Percentiles rank a stretch among this genome's conserved stretches.
Evolutionary conservation across 2,113 vertebrate genomes (phyloP).

Genomic region (Coptodon bakossiorum): DNA sequence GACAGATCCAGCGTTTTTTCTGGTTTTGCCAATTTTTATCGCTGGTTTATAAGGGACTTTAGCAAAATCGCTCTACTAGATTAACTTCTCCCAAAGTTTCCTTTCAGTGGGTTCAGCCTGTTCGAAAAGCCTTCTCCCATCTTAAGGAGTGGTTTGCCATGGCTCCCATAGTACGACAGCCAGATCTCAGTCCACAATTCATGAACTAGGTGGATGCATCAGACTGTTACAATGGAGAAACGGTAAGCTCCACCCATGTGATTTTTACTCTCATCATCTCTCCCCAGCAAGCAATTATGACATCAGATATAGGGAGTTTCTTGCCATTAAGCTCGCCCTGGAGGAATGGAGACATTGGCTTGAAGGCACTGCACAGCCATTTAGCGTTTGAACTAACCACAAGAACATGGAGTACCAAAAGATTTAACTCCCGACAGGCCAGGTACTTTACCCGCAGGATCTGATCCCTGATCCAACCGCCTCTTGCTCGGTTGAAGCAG

Average conservation of each 20-base stretch:
- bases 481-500: not conserved
- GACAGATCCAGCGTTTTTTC: not conserved
- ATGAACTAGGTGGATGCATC: not conserved
- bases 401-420: not conserved
- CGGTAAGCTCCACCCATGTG: not conserved
- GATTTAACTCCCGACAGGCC: not conserved
- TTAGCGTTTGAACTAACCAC: not conserved
- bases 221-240: not conserved
- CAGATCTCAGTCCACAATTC: not conserved
- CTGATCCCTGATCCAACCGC: not conserved
- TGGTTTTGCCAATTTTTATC: not conserved
- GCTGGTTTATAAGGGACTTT: not conserved
- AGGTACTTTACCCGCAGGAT: not conserved
- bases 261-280: not conserved
- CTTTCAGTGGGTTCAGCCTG: not conserved
- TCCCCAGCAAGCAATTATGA: not conserved
- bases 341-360: not conserved
- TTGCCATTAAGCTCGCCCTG: not conserved
- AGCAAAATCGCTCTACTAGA: not conserved
- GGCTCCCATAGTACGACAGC: not conserved
- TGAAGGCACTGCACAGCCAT: not conserved
- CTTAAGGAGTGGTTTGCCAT: not conserved
- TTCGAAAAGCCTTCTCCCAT: not conserved
- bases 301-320: not conserved
- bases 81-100: not conserved